phyloP scores from a whole-genome alignment of 1,140 invertebrate genomes.

The Polyergus mexicanus region DNA sequence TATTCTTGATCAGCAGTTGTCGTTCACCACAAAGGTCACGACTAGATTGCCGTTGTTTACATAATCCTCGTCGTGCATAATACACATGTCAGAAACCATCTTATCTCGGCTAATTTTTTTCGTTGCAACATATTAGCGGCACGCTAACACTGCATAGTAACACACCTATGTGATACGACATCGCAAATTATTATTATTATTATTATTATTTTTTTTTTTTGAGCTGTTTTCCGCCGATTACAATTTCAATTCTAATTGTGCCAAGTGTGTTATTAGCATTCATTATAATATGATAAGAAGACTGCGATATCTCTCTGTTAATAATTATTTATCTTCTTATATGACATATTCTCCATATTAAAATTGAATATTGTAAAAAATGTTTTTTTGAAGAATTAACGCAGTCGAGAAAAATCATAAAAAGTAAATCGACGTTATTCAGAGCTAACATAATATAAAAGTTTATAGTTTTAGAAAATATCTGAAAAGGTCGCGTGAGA shows the following conservation, averaged over 20 bases:
- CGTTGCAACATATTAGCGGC: neutral
- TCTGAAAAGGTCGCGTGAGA: neutral
- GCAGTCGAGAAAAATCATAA: neutral
- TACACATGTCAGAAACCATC: neutral
- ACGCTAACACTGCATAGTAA: neutral
- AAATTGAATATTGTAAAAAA: neutral
- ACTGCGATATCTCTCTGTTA: neutral
- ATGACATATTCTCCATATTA: neutral
- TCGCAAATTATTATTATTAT: neutral
- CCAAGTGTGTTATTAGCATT: neutral
- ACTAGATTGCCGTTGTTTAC: slow-evolving; percentile 5
- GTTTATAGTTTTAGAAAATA: neutral
- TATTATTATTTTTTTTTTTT: neutral
- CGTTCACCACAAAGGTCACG: neutral
- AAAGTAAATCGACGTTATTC: neutral
- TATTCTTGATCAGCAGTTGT: neutral
- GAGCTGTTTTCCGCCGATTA: neutral
- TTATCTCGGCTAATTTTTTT: neutral
- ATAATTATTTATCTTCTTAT: neutral
- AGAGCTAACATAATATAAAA: neutral
- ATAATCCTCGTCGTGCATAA: neutral
- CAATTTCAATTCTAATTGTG: neutral
- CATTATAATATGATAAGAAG: neutral
- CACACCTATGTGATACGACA: neutral
- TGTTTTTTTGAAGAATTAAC: neutral